Conservation (phyloP, 2,888 invertebrate genomes). For the Lacanobia oleracea region DNA sequence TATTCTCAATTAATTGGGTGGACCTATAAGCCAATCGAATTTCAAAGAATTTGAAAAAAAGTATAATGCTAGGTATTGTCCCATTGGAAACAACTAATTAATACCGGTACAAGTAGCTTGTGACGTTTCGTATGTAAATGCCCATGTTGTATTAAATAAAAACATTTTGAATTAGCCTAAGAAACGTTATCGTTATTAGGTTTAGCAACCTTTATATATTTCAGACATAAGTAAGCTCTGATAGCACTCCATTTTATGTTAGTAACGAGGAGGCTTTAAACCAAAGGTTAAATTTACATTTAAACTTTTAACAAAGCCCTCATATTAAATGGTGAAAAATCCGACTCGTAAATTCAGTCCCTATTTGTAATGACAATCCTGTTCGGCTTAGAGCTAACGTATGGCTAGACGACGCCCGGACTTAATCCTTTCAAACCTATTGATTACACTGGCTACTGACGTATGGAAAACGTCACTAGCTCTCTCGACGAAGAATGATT, state of each 20-base stretch:
- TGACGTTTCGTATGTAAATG: too few relatives aligned
- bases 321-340: background rate
- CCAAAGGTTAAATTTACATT: too few relatives aligned
- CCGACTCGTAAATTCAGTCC: slow-evolving; percentile 27
- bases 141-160: too few relatives aligned
- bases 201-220: too few relatives aligned
- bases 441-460: slow-evolving; percentile 44
- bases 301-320: background rate
- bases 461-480: slow-evolving; percentile 40
- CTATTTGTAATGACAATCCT: slow-evolving; percentile 11
- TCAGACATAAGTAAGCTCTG: too few relatives aligned
- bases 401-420: slow-evolving; percentile 23
- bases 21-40: too few relatives aligned
- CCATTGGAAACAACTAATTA: too few relatives aligned
- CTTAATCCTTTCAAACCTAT: slow-evolving; percentile 54
- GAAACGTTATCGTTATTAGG: too few relatives aligned
- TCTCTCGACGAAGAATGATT: slow-evolving; percentile 26
- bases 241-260: background rate
- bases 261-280: background rate
- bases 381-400: slow-evolving; percentile 18
- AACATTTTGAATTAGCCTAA: too few relatives aligned
- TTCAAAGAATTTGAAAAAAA: too few relatives aligned
- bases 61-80: too few relatives aligned
- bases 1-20: background rate
- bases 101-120: too few relatives aligned